Conservation (phyloP, 35 echinoderm and acorn worm genomes). For the Anneissia japonica region DNA sequence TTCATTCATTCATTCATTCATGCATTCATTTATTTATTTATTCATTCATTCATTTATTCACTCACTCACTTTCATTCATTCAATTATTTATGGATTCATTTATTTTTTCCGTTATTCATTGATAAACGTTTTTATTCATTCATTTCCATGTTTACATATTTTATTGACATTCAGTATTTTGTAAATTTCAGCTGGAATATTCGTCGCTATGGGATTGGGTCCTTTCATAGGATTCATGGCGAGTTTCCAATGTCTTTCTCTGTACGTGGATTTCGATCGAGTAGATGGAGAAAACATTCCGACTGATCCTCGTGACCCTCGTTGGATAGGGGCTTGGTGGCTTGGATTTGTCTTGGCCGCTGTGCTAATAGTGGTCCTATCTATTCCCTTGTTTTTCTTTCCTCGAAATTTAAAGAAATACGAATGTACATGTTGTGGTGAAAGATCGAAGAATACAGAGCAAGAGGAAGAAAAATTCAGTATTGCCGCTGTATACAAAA, state of each 20-base stretch:
- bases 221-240: not conserved
- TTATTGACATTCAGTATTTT: too few relatives aligned
- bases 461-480: not conserved
- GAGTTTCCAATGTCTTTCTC: not conserved
- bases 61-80: too few relatives aligned
- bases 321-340: slow-evolving; percentile 53
- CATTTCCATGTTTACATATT: too few relatives aligned
- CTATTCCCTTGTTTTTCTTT: slow-evolving; percentile 44
- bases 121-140: too few relatives aligned
- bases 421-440: not conserved
- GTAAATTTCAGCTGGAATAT: not conserved
- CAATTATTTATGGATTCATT: too few relatives aligned
- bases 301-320: slow-evolving; percentile 9
- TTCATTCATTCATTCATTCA: too few relatives aligned
- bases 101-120: too few relatives aligned
- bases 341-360: slow-evolving; percentile 33
- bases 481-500: not conserved
- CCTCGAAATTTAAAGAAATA: slow-evolving; percentile 18
- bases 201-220: not conserved
- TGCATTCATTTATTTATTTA: too few relatives aligned
- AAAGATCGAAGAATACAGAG: not conserved
- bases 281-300: not conserved
- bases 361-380: slow-evolving; percentile 1
- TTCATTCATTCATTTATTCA: too few relatives aligned
- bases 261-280: not conserved